phyloP scores from a whole-genome alignment of 2,113 vertebrate genomes.

The Dipodomys ordii region DNA sequence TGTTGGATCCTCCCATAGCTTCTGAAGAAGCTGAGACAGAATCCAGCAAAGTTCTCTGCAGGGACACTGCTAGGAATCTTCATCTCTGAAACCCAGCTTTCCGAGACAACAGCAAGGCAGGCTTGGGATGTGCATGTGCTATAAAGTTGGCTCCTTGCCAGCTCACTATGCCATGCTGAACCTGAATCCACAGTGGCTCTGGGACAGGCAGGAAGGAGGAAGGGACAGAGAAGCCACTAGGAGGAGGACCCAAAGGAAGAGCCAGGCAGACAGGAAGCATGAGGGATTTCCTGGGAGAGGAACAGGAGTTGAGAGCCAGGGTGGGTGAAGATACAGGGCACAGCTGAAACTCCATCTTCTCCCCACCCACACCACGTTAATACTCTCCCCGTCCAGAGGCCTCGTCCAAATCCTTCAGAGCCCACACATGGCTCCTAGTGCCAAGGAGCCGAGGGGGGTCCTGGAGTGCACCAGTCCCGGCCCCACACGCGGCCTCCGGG shows the following conservation, averaged over 20 bases:
- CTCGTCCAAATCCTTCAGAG: neutral
- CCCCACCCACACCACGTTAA: neutral
- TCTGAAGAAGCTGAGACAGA: neutral
- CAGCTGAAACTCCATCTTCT: constrained; percentile 31
- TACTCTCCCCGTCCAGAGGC: no score
- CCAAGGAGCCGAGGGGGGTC: neutral
- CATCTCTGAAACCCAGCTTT: neutral
- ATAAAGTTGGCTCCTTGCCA: neutral
- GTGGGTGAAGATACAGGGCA: neutral
- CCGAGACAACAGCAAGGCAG: neutral
- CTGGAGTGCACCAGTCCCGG: neutral
- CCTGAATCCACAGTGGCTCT: no score
- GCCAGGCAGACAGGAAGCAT: constrained; percentile 7
- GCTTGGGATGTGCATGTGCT: fast-evolving
- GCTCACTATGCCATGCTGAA: no score
- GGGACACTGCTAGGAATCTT: neutral
- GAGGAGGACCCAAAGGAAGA: neutral
- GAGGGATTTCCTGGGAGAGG: constrained; percentile 30
- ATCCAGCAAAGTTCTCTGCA: neutral
- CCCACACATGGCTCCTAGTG: neutral
- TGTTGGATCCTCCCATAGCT: neutral
- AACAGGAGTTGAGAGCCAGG: constrained; percentile 9
- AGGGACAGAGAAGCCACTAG: neutral
- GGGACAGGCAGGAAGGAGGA: neutral
- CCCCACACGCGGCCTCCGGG: neutral